Evolutionary conservation across 1,140 invertebrate genomes (phyloP), one percentile per base, ranked within the genome.

Genomic region (Hylaeus anthracinus): DNA sequence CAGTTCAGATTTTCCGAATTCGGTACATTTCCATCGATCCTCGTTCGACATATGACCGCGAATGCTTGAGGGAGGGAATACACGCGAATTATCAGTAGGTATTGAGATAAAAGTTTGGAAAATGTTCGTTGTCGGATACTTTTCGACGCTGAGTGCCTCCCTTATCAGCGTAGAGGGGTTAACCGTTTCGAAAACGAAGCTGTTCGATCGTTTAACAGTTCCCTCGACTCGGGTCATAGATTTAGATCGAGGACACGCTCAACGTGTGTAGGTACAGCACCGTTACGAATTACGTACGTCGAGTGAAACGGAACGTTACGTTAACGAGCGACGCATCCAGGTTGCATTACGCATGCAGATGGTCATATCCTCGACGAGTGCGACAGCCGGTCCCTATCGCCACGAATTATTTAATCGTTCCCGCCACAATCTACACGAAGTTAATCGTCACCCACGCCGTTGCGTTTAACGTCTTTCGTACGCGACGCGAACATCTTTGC

Each of bases 211-310:
- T 91, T 91, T 90, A 92, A 83, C 88, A 82, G 87, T 87, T 90
- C 83, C 84, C 84, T 83, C 84, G 88, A 88, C 88, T 86, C 88
- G 87, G 88, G 81, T 84, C 81, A 81, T 87, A 77, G 88, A 92
- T 92, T 87, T 91, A 89, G 90, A 91, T 91, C 91, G 90, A 91
- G 90, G 91, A 88, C 91, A 82, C 74, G 81, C 82, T 39, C 67
- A 58, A 66, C 12, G 63, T 39, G 1, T 53, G 37, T 51, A 48
- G 15, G 37, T 45, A 12, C 14, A 26, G 8, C 56, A 51, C 64
- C 43, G 66, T 70, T 70, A 72, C 69, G 39, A 53, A 71, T 88
- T 86, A 83, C 75, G 81, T 88, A 26, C 80, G 81, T 81, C 64
- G 64, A 83, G 75, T 26, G 85, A 85, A 87, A 90, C 81, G 84